Conservation (phyloP, 1,140 invertebrate species). For the Drosophila miranda region DNA sequence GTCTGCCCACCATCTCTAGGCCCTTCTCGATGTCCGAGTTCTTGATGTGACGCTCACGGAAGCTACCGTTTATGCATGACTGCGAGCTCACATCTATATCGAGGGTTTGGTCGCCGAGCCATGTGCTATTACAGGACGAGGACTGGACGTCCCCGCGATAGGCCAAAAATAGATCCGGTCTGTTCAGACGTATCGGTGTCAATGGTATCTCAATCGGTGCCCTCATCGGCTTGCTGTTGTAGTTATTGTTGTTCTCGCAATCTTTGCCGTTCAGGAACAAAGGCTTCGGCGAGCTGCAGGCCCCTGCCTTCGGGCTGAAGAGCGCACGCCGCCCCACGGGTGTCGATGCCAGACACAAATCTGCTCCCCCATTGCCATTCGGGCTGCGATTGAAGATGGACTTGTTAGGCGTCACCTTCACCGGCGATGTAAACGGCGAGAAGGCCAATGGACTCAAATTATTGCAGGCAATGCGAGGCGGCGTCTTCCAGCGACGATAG, state of each 20-base stretch:
- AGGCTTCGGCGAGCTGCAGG: constrained; percentile 4
- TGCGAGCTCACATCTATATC: no score
- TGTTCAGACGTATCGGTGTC: constrained; percentile 39
- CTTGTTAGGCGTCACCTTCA: constrained; percentile 47
- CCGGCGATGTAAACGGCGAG: constrained; percentile 57
- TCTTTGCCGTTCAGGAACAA: constrained; percentile 28
- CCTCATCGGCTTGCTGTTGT: neutral
- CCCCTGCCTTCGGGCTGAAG: constrained; percentile 23
- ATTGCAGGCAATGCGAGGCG: constrained; percentile 83
- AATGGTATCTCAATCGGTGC: constrained; percentile 1
- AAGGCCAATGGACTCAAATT: constrained; percentile 48
- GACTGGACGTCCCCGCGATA: constrained; percentile 19
- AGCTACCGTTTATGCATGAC: constrained; percentile 18
- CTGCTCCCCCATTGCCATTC: neutral
- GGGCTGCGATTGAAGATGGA: constrained; percentile 25
- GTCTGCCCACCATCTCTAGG: constrained; percentile 90
- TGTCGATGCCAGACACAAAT: neutral
- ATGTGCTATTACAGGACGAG: neutral
- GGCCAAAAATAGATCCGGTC: constrained; percentile 25
- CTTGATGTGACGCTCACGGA: constrained; percentile 83
- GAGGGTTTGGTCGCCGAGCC: no score
- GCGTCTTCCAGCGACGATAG: constrained; percentile 91
- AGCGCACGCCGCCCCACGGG: constrained; percentile 12
- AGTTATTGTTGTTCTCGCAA: constrained; percentile 41
- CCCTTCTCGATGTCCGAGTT: constrained; percentile 92